Conservation (phyloP, 2,888 invertebrate species). For the Linnaemya vulpina region DNA sequence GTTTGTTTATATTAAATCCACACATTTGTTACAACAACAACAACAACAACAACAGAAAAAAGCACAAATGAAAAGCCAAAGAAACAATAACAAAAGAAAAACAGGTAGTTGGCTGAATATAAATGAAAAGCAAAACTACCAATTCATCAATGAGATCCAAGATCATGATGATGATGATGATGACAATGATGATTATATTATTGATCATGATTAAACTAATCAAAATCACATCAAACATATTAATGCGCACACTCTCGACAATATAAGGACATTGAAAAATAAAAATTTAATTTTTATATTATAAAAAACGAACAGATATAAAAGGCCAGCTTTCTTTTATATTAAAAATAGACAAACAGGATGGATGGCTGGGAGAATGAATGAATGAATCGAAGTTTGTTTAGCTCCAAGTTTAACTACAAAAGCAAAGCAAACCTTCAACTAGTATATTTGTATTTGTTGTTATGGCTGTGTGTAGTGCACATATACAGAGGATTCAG, state of each 20-base stretch:
- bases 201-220: conserved; percentile 38
- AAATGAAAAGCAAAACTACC: conserved; percentile 14
- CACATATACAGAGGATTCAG: conserved; percentile 51
- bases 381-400: conserved; percentile 30
- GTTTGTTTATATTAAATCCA: conserved; percentile 58
- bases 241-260: conserved; percentile 19
- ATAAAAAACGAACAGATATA: neutral
- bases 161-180: conserved; percentile 15
- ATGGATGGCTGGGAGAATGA: conserved; percentile 22
- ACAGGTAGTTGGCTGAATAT: conserved; percentile 30
- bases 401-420: neutral
- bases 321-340: conserved; percentile 38
- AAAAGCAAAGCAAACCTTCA: conserved; percentile 1
- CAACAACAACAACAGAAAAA: neutral
- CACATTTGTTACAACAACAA: conserved; percentile 14
- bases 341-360: conserved; percentile 47
- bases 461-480: neutral
- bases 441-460: neutral
- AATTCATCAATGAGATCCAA: conserved; percentile 54
- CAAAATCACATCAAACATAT: conserved; percentile 32
- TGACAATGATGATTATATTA: conserved; percentile 21
- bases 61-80: neutral
- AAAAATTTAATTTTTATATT: conserved; percentile 18
- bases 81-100: conserved; percentile 5
- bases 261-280: conserved; percentile 55